Base-by-base conservation (phyloP, 2,888 invertebrate species). In the Phalera bucephala region DNA sequence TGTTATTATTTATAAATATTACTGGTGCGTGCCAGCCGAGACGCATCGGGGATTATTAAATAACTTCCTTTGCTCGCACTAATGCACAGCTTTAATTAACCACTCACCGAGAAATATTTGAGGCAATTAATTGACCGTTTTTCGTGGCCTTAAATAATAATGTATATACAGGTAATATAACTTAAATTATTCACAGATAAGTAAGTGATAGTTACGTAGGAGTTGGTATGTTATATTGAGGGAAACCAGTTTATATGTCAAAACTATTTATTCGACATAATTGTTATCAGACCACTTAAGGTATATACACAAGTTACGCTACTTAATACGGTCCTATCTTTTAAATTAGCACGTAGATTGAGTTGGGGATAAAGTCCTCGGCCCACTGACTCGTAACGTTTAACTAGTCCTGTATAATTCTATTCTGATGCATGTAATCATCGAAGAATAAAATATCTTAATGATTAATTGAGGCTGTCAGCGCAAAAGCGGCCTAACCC, bases 1-100 rank as follows among this genome's bases (percentile, higher is more conserved):
- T 80, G 75, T 80, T 80, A 83, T 83, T 85, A 83, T 83, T 81
- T 80, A 83, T 82, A 86, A 83, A 86, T 81, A 80, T 78, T 70
- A 65, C 56, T 33, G 38, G 57, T 61, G 67, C 82, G 80, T 82
- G 80, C 62, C 54, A 53, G 44, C 45, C 53, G 58, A 40, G 46
- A 36, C 58, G 67, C 50, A 49, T 50, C 42, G 49, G 62, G 72
- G 75, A 81, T 84, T 79, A 76, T 41, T 45, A 44, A 44, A 51
- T 60, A 59, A 64, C 54, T 28, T 36, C 37, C 29, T 29, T 40
- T 32, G 27, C 5, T 19, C 21, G 12, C 34, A 39, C 40, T 40
- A 55, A 40, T 40, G 40, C 38, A 33, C 4, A 6, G 12, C 9
- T 1, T 1, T 22, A 5, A 22, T 22, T 22, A 10, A 22, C 10